Evolutionary conservation across 2,113 vertebrate genomes (phyloP), one percentile per base, ranked within the genome.

Genomic region (Indicator indicator): DNA sequence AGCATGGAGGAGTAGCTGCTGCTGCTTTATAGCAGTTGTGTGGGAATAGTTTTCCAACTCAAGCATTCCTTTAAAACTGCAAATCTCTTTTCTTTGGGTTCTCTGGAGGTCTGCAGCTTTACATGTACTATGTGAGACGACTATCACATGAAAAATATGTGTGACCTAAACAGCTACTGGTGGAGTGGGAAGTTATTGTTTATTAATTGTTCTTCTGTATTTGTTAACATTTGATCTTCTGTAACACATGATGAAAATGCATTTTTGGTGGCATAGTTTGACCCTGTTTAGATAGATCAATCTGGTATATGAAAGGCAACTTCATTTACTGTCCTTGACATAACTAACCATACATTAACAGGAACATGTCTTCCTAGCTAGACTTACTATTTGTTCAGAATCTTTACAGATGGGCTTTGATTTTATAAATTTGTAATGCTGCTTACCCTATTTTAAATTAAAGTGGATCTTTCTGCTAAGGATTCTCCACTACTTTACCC

Each of bases 281-380:
- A 88, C 93, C 84, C 68, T 78, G 7, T 83, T 75, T 79, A 81
- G 83, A 91, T 88, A 93, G 94, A 89, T 95, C 91, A 94, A 33
- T 89, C 64, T 93, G 93, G 50, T 94, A 81, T 95, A 38, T 93
- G 94, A 97, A 97, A 96, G 92, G 73, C 79, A 90, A 91, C 80
- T 97, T 97, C 96, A 90, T 98, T 96, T 94, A 54, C 88, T 86
- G 97, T 97, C 98, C 98, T 97, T 98, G 98, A 97, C 97, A 97
- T 94, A 96, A 95, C 86, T 95, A 95, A 88, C 93, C 90, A 85
- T 94, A 89, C 92, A 72, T 93, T 97, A 96, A 94, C 18, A 15
- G 69, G 55, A 68, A 75, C 50, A 72, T 42, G 95, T 94, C 87
- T 96, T 92, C 64, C 88, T 76, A 91, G 42, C 32, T 83, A 88